These are phyloP conservation scores for Paedocypris sp. DNA, from an alignment of 2,113 vertebrate genomes.

Conservation along the genomic window DNA sequence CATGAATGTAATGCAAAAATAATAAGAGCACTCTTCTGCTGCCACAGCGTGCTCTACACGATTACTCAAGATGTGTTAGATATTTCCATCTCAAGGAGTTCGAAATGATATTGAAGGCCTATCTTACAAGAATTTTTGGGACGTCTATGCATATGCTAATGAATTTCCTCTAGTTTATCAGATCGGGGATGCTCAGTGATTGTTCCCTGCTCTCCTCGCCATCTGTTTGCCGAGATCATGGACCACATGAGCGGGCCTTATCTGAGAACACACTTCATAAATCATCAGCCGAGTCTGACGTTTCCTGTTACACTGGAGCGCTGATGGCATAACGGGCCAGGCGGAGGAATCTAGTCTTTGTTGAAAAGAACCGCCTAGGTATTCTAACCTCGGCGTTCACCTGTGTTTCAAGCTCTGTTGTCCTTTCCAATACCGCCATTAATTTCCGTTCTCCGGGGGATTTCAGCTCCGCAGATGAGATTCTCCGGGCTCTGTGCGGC, in stretches of 20 bases:
- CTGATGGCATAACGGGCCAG: not conserved
- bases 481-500: slow-evolving; percentile 48
- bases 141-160: slow-evolving; percentile 10
- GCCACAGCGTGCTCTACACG: no score
- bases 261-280: slow-evolving; percentile 24
- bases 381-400: no score
- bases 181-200: slow-evolving; percentile 9
- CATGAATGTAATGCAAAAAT: no score
- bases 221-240: slow-evolving; percentile 10
- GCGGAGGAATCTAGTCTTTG: not conserved
- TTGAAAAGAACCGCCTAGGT: not conserved
- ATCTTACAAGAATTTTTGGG: not conserved
- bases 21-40: no score
- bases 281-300: not conserved
- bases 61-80: no score
- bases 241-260: slow-evolving; percentile 14
- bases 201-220: slow-evolving; percentile 18
- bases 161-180: slow-evolving; percentile 10
- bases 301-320: not conserved
- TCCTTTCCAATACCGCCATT: not conserved
- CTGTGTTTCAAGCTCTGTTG: not conserved
- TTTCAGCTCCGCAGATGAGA: slow-evolving; percentile 53
- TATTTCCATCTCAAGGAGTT: slow-evolving; percentile 4
- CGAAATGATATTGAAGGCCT: slow-evolving; percentile 4
- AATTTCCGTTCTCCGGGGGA: slow-evolving; percentile 15